Percentiles rank a stretch among this genome's conserved stretches.
Evolutionary conservation across 2,888 invertebrate species (phyloP).

Genomic region (Noctua fimbriata): DNA sequence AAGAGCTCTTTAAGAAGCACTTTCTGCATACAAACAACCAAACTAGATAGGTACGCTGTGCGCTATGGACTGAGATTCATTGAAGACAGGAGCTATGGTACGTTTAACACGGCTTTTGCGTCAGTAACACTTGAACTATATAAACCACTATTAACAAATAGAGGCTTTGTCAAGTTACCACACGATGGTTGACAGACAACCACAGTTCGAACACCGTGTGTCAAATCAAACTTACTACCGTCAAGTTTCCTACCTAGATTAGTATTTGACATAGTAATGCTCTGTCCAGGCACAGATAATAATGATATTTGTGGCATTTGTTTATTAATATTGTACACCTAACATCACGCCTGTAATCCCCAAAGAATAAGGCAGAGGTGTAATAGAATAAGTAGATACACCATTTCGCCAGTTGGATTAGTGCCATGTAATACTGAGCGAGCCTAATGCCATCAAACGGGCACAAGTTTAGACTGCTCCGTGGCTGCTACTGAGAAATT

Average conservation of each 20-base stretch:
- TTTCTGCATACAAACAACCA: background rate
- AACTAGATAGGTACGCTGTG: background rate
- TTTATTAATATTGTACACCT: background rate
- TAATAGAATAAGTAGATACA: background rate
- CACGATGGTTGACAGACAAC: background rate
- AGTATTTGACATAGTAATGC: conserved; percentile 2
- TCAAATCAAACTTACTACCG: background rate
- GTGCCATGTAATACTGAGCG: too few relatives aligned
- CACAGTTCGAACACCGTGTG: background rate
- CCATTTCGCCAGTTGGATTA: background rate
- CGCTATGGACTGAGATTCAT: background rate
- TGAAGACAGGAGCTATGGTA: background rate
- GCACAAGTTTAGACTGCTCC: background rate
- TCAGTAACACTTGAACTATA: background rate
- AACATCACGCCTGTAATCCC: background rate
- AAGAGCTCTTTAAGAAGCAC: background rate
- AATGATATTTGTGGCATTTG: background rate
- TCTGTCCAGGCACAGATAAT: background rate
- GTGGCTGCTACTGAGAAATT: background rate
- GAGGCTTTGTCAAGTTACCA: background rate
- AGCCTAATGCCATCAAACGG: background rate
- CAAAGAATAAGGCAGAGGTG: background rate
- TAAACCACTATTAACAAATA: background rate
- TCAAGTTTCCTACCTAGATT: background rate
- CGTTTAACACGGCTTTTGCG: background rate